A percentile compares a stretch with the other conserved stretches of the same genome.
Conservation (phyloP, 2,797 vertebrate genomes). For the Thamnophis elegans region DNA sequence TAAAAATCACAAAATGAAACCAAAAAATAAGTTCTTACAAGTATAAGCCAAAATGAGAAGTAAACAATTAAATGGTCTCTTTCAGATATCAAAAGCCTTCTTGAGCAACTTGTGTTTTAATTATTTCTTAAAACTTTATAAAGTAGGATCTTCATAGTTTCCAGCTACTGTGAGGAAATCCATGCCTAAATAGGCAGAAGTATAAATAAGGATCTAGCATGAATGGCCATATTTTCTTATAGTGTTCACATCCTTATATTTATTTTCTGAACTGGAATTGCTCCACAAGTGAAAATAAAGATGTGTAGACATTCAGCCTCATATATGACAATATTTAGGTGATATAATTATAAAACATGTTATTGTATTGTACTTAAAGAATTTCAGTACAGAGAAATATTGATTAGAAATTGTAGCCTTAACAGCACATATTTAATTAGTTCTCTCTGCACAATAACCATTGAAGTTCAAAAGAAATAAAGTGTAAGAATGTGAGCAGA, state of each 20-base stretch:
- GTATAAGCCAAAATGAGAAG: not conserved
- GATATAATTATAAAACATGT: not conserved
- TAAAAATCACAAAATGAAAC: not conserved
- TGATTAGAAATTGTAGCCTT: not conserved
- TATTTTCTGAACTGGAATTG: not conserved
- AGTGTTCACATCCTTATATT: not conserved
- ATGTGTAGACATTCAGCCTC: not conserved
- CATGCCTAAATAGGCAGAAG: not conserved
- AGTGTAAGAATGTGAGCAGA: not conserved
- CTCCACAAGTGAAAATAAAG: not conserved
- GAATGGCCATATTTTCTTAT: not conserved
- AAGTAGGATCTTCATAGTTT: not conserved
- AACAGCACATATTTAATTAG: not conserved
- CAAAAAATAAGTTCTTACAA: not conserved
- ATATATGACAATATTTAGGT: not conserved
- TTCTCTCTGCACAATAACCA: not conserved
- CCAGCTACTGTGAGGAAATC: not conserved
- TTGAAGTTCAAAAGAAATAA: not conserved
- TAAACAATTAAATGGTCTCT: not conserved
- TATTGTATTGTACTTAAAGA: not conserved
- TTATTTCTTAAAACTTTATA: not conserved
- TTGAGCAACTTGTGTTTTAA: not conserved
- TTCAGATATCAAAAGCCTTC: not conserved
- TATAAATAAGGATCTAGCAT: not conserved
- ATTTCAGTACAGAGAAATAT: not conserved